phyloP scores from a whole-genome alignment of 2,113 vertebrate species.

The Triplophysa siluroides region DNA sequence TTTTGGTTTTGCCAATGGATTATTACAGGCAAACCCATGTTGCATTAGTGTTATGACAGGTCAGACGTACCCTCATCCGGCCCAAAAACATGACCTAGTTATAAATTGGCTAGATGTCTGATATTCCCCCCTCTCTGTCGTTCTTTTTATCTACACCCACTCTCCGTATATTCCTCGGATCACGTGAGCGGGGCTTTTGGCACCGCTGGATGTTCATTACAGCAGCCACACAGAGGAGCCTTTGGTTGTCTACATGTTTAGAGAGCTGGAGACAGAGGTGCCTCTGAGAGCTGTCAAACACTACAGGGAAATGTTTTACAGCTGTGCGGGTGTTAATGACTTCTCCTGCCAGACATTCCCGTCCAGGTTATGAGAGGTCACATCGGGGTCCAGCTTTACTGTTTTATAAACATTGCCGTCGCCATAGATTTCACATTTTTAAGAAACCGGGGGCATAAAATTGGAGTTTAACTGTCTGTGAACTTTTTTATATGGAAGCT shows the following conservation, averaged over 20 bases:
- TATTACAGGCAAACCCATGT: constrained; percentile 4
- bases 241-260: constrained; percentile 31
- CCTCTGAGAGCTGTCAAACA: constrained; percentile 29
- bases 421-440: background rate
- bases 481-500: background rate
- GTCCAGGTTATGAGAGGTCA: constrained; percentile 4
- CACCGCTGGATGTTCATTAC: constrained; percentile 48
- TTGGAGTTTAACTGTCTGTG: background rate
- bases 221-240: constrained; percentile 18
- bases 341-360: constrained; percentile 17
- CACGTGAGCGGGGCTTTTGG: constrained; percentile 25
- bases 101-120: constrained; percentile 32
- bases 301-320: constrained; percentile 7
- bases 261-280: background rate
- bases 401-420: constrained; percentile 5
- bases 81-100: constrained; percentile 54
- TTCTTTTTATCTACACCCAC: background rate
- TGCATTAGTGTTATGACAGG: constrained; percentile 14
- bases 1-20: background rate
- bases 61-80: constrained; percentile 36
- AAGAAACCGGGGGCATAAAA: background rate
- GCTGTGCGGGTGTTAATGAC: constrained; percentile 40
- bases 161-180: constrained; percentile 14
- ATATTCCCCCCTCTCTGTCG: background rate
- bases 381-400: background rate